phyloP scores from a whole-genome alignment of 2,113 vertebrate genomes.

The Chloebia gouldiae region DNA sequence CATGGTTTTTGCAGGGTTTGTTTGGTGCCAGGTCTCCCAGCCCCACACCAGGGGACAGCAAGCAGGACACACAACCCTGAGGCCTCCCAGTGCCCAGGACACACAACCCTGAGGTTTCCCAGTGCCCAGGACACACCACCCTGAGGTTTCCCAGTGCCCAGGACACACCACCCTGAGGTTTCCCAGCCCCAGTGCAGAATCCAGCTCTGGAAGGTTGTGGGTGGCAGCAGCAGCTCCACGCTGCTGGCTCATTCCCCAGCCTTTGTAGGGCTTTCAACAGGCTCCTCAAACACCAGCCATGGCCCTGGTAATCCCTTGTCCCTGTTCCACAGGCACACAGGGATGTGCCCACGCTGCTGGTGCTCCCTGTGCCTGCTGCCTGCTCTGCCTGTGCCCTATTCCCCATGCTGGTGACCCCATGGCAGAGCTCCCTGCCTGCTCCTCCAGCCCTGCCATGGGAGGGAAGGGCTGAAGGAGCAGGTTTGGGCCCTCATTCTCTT shows the following conservation, averaged over 20 bases:
- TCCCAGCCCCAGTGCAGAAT: neutral
- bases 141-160: neutral
- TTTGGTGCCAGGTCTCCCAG: neutral
- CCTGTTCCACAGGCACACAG: neutral
- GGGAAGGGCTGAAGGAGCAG: fast-evolving
- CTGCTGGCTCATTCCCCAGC: neutral
- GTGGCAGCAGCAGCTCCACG: neutral
- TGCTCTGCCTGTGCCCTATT: fast-evolving
- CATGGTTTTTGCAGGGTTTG: fast-evolving
- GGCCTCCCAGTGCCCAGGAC: too few species aligned
- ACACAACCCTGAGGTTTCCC: neutral
- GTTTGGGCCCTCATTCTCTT: neutral
- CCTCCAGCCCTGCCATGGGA: neutral
- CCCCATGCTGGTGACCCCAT: fast-evolving
- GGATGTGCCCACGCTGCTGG: neutral
- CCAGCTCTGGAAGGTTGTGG: fast-evolving
- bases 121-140: too few species aligned
- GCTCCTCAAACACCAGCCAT: fast-evolving
- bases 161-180: too few species aligned
- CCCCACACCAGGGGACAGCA: fast-evolving
- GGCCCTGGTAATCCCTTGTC: fast-evolving
- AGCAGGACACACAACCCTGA: neutral
- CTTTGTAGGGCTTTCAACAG: neutral
- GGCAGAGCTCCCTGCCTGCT: neutral
- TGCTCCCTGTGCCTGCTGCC: fast-evolving